Percentiles rank a stretch among this genome's conserved stretches.
Evolutionary conservation across 1,140 invertebrate species (phyloP).

Genomic region (Drosophila pruinosa): DNA sequence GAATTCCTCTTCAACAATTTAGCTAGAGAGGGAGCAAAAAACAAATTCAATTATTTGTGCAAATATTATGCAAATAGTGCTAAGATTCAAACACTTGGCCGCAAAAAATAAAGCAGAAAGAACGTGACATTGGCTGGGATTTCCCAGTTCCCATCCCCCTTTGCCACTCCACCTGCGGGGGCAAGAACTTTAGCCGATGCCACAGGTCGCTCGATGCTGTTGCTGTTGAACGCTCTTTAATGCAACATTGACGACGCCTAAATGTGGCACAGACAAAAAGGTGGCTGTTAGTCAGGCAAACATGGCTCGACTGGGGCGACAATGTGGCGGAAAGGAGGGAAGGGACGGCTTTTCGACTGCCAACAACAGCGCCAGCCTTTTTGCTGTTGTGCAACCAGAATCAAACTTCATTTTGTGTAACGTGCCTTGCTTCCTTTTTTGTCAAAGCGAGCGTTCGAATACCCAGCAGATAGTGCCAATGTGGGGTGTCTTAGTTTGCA

Average conservation of each 20-base stretch:
- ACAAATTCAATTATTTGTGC: slow-evolving; percentile 82
- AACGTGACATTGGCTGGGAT: slow-evolving; percentile 59
- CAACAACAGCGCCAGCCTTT: slow-evolving; percentile 53
- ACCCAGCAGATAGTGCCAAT: not conserved
- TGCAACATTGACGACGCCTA: slow-evolving; percentile 46
- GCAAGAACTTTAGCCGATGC: slow-evolving; percentile 17
- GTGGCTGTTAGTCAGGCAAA: slow-evolving; percentile 25
- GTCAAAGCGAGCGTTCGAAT: not conserved
- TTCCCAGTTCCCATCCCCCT: too few species aligned
- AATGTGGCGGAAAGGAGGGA: not conserved
- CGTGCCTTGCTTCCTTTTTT: slow-evolving; percentile 19
- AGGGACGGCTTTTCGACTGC: slow-evolving; percentile 2
- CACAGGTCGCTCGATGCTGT: slow-evolving; percentile 41
- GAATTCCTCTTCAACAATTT: slow-evolving; percentile 44
- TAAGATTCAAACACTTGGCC: slow-evolving; percentile 23
- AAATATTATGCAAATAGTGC: slow-evolving; percentile 81
- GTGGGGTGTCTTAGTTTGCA: not conserved
- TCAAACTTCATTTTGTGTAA: slow-evolving; percentile 62
- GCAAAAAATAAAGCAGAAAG: slow-evolving; percentile 8
- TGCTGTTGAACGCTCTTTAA: slow-evolving; percentile 41
- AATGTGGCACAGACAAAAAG: slow-evolving; percentile 26
- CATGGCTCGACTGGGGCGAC: not conserved
- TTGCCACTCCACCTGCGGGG: not conserved
- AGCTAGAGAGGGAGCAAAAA: slow-evolving; percentile 35
- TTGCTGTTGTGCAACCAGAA: slow-evolving; percentile 52